Percentiles rank a stretch among this genome's conserved stretches.
Evolutionary conservation across 2,113 vertebrate genomes (phyloP).

Genomic region (Caranx melampygus): DNA sequence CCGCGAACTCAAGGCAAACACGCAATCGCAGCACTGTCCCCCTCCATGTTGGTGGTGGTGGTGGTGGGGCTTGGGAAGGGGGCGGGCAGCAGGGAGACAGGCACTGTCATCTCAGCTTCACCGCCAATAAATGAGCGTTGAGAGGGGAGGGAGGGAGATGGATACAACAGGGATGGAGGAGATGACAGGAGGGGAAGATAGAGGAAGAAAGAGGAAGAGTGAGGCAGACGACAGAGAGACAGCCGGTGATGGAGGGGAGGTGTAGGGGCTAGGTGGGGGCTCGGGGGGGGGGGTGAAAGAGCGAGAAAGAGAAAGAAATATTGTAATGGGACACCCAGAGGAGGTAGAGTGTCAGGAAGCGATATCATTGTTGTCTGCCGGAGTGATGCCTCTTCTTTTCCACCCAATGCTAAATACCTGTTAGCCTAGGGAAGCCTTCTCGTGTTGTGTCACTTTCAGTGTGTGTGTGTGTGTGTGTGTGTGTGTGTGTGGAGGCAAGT

Average conservation of each 20-base stretch:
- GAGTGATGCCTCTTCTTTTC: constrained; percentile 69
- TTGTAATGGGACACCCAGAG: constrained; percentile 75
- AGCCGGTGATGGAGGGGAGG: constrained; percentile 31
- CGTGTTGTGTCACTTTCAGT: constrained; percentile 12
- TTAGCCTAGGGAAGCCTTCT: constrained; percentile 58
- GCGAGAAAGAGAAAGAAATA: constrained; percentile 58
- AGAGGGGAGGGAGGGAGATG: constrained; percentile 46
- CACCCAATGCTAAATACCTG: constrained; percentile 73
- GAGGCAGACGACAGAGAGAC: constrained; percentile 49
- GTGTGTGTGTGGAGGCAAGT: constrained; percentile 37
- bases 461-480: constrained; percentile 32
- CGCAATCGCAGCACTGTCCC: constrained; percentile 37
- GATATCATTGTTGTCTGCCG: constrained; percentile 79
- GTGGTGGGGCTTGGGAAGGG: accelerated
- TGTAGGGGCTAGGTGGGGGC: background rate
- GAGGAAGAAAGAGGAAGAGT: constrained; percentile 45
- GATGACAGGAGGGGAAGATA: constrained; percentile 52
- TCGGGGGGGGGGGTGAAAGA: constrained; percentile 51
- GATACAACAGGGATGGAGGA: constrained; percentile 51
- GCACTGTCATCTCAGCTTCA: constrained; percentile 51
- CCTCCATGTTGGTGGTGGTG: background rate
- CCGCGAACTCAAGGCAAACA: background rate
- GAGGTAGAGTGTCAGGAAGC: constrained; percentile 75
- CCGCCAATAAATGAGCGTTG: constrained; percentile 37
- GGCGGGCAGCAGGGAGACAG: constrained; percentile 2